phyloP scores from a whole-genome alignment of 2,888 invertebrate genomes.

The Escarpia spicata region DNA sequence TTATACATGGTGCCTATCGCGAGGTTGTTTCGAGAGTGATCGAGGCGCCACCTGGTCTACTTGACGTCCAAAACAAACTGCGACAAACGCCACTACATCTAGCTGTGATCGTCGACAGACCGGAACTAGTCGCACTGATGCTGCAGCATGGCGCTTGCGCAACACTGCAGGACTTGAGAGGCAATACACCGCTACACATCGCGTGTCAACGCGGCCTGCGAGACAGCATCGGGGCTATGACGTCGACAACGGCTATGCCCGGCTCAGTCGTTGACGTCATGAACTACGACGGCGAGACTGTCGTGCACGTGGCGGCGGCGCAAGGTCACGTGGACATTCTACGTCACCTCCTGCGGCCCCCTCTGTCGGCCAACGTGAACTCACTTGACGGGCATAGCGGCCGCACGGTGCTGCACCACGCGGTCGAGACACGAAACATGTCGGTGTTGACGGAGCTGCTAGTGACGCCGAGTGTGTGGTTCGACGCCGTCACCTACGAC shows the following conservation, averaged over 20 bases:
- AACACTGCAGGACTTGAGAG: not conserved
- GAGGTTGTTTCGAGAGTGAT: conserved; percentile 80
- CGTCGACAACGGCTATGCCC: not conserved
- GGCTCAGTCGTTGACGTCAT: not conserved
- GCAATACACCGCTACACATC: not conserved
- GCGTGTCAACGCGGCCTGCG: not conserved
- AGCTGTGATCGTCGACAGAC: conserved; percentile 81
- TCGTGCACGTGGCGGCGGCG: conserved; percentile 71
- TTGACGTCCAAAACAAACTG: conserved; percentile 83
- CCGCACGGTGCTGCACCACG: conserved; percentile 75
- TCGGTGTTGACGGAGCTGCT: not conserved
- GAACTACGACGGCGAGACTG: not conserved
- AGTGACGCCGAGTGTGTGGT: not conserved
- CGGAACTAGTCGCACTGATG: conserved; percentile 70
- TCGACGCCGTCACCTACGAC: conserved; percentile 51
- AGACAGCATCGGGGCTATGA: not conserved
- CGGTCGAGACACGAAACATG: conserved; percentile 66
- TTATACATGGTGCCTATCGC: conserved; percentile 79
- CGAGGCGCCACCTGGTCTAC: conserved; percentile 78
- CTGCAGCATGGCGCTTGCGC: not conserved
- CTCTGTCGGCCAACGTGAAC: conserved; percentile 65
- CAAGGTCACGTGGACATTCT: conserved; percentile 69
- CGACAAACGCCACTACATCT: conserved; percentile 83
- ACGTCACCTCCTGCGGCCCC: conserved; percentile 65
- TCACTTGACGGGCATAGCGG: conserved; percentile 67